These are phyloP conservation scores for Eleutherodactylus coqui DNA, from an alignment of 2,797 vertebrate genomes.

Conservation along the genomic window DNA sequence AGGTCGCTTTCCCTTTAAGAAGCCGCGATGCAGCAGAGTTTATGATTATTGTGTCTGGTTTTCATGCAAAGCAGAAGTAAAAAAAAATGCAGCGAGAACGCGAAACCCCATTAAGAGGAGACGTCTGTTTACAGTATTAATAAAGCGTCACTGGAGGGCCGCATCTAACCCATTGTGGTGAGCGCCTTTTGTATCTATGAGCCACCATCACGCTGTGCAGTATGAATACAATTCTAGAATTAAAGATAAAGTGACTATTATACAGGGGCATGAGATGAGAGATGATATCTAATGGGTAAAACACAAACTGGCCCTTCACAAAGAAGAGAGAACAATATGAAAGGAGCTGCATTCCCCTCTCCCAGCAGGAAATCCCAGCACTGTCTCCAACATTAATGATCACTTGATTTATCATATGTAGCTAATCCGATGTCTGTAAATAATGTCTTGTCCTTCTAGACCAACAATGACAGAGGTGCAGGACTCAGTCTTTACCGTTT, in stretches of 20 bases:
- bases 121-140: background rate
- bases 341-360: too few relatives aligned
- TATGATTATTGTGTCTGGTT: conserved; percentile 5
- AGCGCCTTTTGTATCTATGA: background rate
- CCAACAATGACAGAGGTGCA: too few relatives aligned
- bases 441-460: too few relatives aligned
- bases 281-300: background rate
- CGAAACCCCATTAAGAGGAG: background rate
- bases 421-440: too few relatives aligned
- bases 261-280: too few relatives aligned
- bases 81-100: background rate
- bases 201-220: background rate
- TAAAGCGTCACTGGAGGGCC: background rate
- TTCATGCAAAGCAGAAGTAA: background rate
- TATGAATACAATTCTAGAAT: background rate
- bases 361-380: too few relatives aligned
- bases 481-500: too few relatives aligned
- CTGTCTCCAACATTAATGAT: too few relatives aligned
- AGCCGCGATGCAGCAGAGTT: background rate
- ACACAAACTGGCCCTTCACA: background rate
- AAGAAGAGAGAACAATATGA: background rate
- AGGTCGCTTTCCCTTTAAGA: background rate
- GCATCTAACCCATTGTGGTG: background rate
- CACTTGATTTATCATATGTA: too few relatives aligned
- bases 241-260: background rate